Evolutionary conservation across 2,888 invertebrate genomes (phyloP), one percentile per base, ranked within the genome.

Genomic region (Lucinisca nassula): DNA sequence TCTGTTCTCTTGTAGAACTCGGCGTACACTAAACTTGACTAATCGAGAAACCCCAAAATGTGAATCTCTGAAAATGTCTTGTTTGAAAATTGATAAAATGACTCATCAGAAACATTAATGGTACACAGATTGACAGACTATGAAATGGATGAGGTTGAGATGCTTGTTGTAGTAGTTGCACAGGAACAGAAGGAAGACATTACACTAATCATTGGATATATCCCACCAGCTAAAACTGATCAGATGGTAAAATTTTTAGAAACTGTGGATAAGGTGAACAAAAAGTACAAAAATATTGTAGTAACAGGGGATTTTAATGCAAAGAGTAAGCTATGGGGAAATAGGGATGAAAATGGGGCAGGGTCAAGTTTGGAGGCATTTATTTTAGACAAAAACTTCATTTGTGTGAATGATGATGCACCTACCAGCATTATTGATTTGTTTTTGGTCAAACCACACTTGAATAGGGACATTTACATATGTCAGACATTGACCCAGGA

Each of bases 401-500:
- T 70, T 24, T 77, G 76, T 38, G 10, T 77, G 24, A 76, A 82
- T 55, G 82, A 81, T 61, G 61, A 30, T 17, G 32, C 49, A 27
- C 79, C 84, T 35, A 79, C 84, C 0, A 79, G 84, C 61, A 70
- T 84, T n/a, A 84, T 84, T 37, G 84, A 84, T 32, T 55, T 84
- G 32, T 30, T 74, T 27, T 1, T 84, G 0, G 45, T 74, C 6
- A 37, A 30, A 40, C 61, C 79, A 32, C 32, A 40, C 1, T 37
- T 79, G 21, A 24, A 32, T 24, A 38, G 51, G 30, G n/a, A 45
- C 10, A 17, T 83, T 10, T 35, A 8, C 21, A 17, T 14, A n/a
- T 83, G 83, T 45, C 10, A 61, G 30, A 84, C 84, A 27, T 45
- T 81, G 37, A 35, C 67, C 0, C 58, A 78, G 55, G 78, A 78